Percentiles rank a stretch among this genome's conserved stretches.
Evolutionary conservation across 2,888 invertebrate species (phyloP).

Genomic region (Cotesia congregata): DNA sequence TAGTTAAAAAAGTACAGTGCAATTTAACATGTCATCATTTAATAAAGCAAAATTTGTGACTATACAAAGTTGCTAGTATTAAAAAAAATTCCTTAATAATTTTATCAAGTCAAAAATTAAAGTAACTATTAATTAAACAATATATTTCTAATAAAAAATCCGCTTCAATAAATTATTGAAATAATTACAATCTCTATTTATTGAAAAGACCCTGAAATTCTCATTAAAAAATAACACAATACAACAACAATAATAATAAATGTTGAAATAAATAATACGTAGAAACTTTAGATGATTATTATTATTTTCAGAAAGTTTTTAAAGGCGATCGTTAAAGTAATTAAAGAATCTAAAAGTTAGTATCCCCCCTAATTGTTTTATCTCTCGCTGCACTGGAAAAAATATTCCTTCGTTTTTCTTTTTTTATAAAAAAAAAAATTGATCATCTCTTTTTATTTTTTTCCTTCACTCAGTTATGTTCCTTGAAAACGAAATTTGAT

Average conservation of each 20-base stretch:
- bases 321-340: constrained; percentile 33
- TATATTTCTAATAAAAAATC: no score
- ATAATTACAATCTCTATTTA: no score
- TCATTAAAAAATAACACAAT: no score
- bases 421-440: not conserved
- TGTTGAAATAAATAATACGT: not conserved
- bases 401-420: not conserved
- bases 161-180: no score
- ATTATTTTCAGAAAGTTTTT: constrained; percentile 6
- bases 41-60: no score
- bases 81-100: no score
- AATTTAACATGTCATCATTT: no score
- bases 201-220: no score
- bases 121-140: no score
- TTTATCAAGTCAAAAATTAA: no score
- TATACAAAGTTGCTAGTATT: no score
- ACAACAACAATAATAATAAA: not conserved
- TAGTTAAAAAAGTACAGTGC: no score
- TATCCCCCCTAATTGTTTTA: constrained; percentile 35
- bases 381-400: constrained; percentile 26
- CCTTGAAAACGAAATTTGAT: not conserved
- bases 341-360: constrained; percentile 32
- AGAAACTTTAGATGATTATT: constrained; percentile 22
- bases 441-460: not conserved
- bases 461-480: not conserved